phyloP scores from a whole-genome alignment of 2,113 vertebrate genomes.

The Pachypanchax playfairii region DNA sequence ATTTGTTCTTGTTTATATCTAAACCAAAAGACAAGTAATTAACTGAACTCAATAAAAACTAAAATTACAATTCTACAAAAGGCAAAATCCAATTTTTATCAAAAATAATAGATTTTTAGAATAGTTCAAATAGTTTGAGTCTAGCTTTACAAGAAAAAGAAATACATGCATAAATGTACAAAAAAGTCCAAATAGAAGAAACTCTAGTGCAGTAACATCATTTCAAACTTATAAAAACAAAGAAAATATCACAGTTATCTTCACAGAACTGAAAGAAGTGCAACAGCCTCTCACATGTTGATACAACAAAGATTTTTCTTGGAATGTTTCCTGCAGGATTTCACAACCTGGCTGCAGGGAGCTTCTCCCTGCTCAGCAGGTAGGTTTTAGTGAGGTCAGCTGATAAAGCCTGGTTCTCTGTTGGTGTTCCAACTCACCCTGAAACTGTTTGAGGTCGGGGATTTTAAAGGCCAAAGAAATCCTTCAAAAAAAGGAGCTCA shows the following conservation, averaged over 20 bases:
- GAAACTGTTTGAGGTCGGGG: constrained; percentile 19
- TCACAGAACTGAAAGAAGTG: not conserved
- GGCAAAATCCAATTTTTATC: not conserved
- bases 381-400: constrained; percentile 22
- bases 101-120: too few species aligned
- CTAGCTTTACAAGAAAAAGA: too few species aligned
- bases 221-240: not conserved
- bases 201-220: not conserved
- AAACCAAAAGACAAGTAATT: not conserved
- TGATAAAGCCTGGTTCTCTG: constrained; percentile 4
- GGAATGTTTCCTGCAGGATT: constrained; percentile 4
- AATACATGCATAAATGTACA: too few species aligned
- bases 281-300: not conserved
- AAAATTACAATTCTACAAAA: not conserved
- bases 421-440: constrained; percentile 17
- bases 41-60: not conserved
- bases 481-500: constrained; percentile 9
- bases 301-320: not conserved
- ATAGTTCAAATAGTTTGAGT: too few species aligned
- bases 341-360: constrained; percentile 14
- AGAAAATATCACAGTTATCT: not conserved
- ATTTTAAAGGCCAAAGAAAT: constrained; percentile 1
- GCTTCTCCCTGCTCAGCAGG: constrained; percentile 14
- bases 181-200: too few species aligned
- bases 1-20: too few species aligned